Evolutionary conservation across 2,797 vertebrate species (phyloP), one percentile per base, ranked within the genome.

Genomic region (Diceros bicornis): DNA sequence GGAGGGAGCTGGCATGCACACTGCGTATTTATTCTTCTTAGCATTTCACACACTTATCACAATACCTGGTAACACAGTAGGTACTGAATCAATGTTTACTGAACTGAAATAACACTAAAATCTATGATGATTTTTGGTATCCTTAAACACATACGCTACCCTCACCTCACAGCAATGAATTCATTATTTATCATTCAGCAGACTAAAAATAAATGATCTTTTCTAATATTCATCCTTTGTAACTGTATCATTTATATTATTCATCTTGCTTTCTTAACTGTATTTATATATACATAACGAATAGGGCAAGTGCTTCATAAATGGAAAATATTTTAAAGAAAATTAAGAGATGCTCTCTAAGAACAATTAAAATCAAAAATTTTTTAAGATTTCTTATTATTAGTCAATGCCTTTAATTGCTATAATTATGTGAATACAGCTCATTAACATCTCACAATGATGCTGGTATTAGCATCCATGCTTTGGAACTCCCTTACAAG

Each of bases 381-480:
- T 71, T 79, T 62, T 62, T 23, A 62, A 87, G 29, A 17, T 69
- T 84, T 84, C 84, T 75, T 59, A 75, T 32, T 75, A 82, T 85
- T 85, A 61, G 32, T 91, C 87, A 95, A 81, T 50, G 72, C n/a
- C 72, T 85, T 17, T 91, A 91, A 89, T 41, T 91, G 68, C 47
- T 92, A 2, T 55, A 97, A 95, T 90, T 97, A 94, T 69, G 83
- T 72, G 97, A 97, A 92, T 92, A 81, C 3, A 85, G 34, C 64
- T 79, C 79, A 87, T 52, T 17, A 64, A 83, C 29, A 84, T 37
- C 32, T 59, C 32, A 62, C 52, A 93, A 72, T 11, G 55, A 93
- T 21, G n/a, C 52, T 93, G 55, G 16, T 64, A 81, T 92, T 68
- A 69, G 62, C 47, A 89, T 66, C 82, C 72, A 86, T 4, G 66